A percentile compares a stretch with the other conserved stretches of the same genome.
phyloP scores from a whole-genome alignment of 2,888 invertebrate genomes.

The Monoplex corrugatus region DNA sequence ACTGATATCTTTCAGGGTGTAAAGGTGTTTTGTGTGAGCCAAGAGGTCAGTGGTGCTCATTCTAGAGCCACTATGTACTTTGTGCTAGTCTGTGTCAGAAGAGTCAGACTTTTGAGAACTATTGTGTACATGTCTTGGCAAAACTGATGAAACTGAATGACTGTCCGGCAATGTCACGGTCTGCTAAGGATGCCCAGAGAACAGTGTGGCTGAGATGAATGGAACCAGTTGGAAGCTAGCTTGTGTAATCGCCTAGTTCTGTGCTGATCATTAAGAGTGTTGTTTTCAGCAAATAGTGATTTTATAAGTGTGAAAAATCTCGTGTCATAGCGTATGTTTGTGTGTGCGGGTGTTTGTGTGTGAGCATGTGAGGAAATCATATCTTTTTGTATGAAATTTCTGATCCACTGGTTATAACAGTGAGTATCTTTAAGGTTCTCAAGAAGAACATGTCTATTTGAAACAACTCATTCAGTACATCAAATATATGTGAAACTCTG shows the following conservation, averaged over 20 bases:
- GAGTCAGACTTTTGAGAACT: too few species aligned
- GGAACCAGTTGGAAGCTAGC: neutral
- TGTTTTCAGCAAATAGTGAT: neutral
- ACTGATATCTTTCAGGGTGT: neutral
- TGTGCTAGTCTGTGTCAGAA: constrained; percentile 5
- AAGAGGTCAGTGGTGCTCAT: neutral
- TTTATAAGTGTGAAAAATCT: neutral
- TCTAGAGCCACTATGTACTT: neutral
- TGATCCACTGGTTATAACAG: too few species aligned
- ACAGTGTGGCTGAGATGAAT: neutral
- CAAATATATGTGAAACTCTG: too few species aligned
- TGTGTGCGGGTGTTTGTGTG: too few species aligned
- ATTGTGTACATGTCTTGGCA: neutral
- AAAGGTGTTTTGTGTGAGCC: neutral
- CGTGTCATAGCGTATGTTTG: neutral
- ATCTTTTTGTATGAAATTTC: too few species aligned
- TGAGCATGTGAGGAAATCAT: too few species aligned
- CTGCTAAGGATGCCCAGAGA: neutral
- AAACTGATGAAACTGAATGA: too few species aligned
- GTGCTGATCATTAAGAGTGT: neutral
- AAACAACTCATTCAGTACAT: too few species aligned
- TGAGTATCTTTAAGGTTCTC: too few species aligned
- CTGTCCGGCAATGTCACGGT: too few species aligned
- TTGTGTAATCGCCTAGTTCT: neutral
- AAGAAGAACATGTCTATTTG: too few species aligned